A percentile compares a stretch with the other conserved stretches of the same genome.
Conservation (phyloP, 2,113 vertebrate genomes). For the Gallinago media region DNA sequence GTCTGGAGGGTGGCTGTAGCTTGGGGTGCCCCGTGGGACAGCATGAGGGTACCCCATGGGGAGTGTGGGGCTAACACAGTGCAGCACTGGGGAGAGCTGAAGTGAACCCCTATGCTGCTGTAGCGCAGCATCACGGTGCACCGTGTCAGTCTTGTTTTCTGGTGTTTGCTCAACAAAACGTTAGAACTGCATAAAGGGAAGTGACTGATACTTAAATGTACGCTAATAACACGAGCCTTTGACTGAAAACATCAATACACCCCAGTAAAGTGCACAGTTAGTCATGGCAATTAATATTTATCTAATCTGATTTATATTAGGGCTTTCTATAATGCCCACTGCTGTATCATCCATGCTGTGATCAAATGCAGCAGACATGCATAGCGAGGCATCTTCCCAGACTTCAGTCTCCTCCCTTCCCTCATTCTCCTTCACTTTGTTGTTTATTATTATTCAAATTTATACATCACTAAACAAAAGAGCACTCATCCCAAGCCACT, state of each 20-base stretch:
- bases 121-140: rapidly evolving
- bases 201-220: not conserved
- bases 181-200: not conserved
- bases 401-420: constrained; percentile 26
- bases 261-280: constrained; percentile 27
- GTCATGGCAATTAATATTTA: constrained; percentile 48
- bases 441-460: constrained; percentile 75
- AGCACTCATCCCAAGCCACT: constrained; percentile 71
- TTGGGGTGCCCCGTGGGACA: not conserved
- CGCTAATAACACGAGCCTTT: constrained; percentile 23
- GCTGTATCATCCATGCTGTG: not conserved
- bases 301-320: constrained; percentile 24
- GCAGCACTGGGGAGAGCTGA: not conserved
- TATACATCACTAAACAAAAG: constrained; percentile 73
- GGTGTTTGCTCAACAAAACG: not conserved
- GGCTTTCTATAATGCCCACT: constrained; percentile 32
- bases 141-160: not conserved
- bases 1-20: not conserved
- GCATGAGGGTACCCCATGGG: not conserved
- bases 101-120: not conserved
- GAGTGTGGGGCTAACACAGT: not conserved
- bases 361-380: not conserved
- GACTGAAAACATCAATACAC: constrained; percentile 4
- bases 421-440: constrained; percentile 32
- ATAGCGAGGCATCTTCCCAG: not conserved